Percentiles rank a stretch among this genome's conserved stretches.
phyloP scores from a whole-genome alignment of 1,140 invertebrate genomes.

The Heliconius melpomene region DNA sequence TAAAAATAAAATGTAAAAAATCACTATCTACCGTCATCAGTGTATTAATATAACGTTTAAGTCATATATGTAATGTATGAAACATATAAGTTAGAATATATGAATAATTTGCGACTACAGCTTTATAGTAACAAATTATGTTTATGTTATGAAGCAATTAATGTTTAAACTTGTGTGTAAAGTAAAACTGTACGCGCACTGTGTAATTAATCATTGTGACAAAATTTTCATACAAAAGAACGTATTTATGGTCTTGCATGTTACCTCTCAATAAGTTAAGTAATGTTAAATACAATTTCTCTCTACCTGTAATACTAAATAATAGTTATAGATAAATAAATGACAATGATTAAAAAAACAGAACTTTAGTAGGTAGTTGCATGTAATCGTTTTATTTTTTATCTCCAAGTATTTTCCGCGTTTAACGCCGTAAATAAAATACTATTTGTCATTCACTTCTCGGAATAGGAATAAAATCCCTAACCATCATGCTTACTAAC shows the following conservation, averaged over 20 bases:
- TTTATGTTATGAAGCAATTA: too few species aligned
- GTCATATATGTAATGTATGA: not conserved
- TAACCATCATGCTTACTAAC: too few species aligned
- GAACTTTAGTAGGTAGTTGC: too few species aligned
- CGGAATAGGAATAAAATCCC: too few species aligned
- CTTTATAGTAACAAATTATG: not conserved
- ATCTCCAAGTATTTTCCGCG: too few species aligned
- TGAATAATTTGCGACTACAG: not conserved
- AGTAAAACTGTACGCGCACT: not conserved
- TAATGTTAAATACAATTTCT: not conserved
- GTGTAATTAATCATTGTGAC: not conserved
- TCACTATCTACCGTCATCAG: slow-evolving; percentile 52
- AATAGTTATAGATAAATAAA: too few species aligned
- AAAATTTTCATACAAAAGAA: not conserved
- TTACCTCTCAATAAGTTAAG: not conserved
- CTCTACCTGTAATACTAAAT: too few species aligned
- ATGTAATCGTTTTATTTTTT: too few species aligned
- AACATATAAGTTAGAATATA: not conserved
- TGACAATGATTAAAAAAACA: too few species aligned
- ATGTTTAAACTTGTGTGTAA: too few species aligned
- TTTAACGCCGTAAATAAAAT: too few species aligned
- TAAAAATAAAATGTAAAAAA: slow-evolving; percentile 72
- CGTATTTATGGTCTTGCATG: not conserved
- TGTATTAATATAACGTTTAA: slow-evolving; percentile 32
- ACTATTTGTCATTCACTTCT: too few species aligned